phyloP scores from a whole-genome alignment of 2,113 vertebrate species.

The Phaethornis superciliosus region DNA sequence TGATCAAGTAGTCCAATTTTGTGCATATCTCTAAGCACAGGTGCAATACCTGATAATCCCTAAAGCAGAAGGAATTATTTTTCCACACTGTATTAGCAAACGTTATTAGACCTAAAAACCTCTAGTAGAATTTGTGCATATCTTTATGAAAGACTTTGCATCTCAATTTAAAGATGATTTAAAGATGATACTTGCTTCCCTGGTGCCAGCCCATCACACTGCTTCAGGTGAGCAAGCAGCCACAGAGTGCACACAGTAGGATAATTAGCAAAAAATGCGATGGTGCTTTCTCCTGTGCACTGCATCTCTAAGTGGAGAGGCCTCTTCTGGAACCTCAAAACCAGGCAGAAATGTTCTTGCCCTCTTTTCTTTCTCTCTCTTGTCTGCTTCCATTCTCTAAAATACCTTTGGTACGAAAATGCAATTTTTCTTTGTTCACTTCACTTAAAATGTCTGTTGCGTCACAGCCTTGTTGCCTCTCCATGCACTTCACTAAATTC shows the following conservation, averaged over 20 bases:
- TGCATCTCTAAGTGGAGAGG: not conserved
- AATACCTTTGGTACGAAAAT: not conserved
- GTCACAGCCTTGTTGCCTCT: not conserved
- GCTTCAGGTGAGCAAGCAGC: not conserved
- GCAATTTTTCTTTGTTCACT: not conserved
- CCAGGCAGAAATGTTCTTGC: not conserved
- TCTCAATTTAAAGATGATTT: not conserved
- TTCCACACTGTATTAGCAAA: not conserved
- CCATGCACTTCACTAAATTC: not conserved
- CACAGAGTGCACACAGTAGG: rapidly evolving
- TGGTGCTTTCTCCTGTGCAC: not conserved
- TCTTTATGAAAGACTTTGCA: not conserved
- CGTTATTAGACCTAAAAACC: not conserved
- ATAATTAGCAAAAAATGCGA: not conserved
- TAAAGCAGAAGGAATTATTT: not conserved
- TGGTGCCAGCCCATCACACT: not conserved
- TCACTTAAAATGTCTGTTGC: not conserved
- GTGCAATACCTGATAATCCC: not conserved
- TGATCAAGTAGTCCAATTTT: not conserved
- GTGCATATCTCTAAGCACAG: not conserved
- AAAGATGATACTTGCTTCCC: not conserved
- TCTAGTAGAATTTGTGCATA: not conserved
- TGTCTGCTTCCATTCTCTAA: not conserved
- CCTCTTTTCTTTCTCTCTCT: not conserved
- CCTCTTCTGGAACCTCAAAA: not conserved